phyloP scores from a whole-genome alignment of 2,888 invertebrate species.

The Eupeodes luniger region DNA sequence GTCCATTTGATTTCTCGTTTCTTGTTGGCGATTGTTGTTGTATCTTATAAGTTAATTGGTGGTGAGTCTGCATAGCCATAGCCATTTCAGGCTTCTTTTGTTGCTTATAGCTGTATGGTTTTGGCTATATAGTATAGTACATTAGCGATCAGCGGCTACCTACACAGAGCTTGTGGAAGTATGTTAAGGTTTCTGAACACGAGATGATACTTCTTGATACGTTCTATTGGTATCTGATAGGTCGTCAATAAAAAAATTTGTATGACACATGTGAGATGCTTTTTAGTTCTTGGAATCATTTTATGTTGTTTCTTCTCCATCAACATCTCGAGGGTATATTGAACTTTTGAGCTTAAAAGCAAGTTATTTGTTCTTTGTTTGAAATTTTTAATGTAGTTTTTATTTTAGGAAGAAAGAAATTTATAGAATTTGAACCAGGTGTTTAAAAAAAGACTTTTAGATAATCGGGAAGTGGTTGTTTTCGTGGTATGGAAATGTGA shows the following conservation, averaged over 20 bases:
- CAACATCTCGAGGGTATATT: slow-evolving; percentile 3
- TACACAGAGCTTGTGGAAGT: slow-evolving; percentile 49
- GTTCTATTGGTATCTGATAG: slow-evolving; percentile 35
- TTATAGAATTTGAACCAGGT: not conserved
- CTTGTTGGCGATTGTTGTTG: slow-evolving; percentile 8
- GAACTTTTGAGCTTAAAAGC: slow-evolving; percentile 16
- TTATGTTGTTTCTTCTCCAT: slow-evolving; percentile 3
- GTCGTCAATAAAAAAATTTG: slow-evolving; percentile 39
- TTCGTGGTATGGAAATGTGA: not conserved
- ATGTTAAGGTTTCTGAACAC: slow-evolving; percentile 70
- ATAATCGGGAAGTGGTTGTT: not conserved
- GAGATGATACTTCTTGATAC: slow-evolving; percentile 64
- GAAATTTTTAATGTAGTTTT: not conserved
- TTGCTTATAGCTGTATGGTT: not conserved
- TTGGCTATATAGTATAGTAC: not conserved
- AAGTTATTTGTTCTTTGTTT: slow-evolving; percentile 14
- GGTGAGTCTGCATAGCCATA: not conserved
- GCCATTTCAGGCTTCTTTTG: not conserved
- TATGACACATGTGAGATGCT: slow-evolving; percentile 48
- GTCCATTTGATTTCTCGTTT: slow-evolving; percentile 60
- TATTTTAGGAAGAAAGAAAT: slow-evolving; percentile 6
- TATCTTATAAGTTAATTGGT: slow-evolving; percentile 39
- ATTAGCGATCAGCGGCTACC: not conserved
- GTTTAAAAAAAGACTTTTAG: not conserved
- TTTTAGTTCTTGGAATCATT: slow-evolving; percentile 53